Evolutionary conservation across 2,797 vertebrate genomes (phyloP).

Genomic region (Myotis myotis): DNA sequence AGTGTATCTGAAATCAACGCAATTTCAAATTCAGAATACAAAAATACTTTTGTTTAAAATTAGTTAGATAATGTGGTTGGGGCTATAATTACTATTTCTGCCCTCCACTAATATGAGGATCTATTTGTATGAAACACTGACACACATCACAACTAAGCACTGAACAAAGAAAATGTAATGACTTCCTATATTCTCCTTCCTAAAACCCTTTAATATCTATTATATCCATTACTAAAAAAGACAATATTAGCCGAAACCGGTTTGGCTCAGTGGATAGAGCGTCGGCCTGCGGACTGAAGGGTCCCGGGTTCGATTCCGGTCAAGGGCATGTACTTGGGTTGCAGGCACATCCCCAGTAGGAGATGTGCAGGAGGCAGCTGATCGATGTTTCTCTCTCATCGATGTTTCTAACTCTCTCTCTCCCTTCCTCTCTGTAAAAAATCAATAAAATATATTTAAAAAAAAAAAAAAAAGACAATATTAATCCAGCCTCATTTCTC

Average conservation of each 20-base stretch:
- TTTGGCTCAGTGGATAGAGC: no score
- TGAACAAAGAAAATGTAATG: background rate
- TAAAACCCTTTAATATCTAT: background rate
- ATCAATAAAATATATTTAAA: no score
- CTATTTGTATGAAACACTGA: constrained; percentile 8
- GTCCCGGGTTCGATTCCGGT: no score
- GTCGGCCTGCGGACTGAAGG: no score
- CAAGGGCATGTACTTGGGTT: no score
- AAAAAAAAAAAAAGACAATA: constrained; percentile 10
- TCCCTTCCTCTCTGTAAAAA: no score
- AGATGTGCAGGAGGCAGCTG: no score
- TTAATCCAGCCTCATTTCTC: background rate
- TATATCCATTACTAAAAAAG: background rate
- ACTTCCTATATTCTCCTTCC: background rate
- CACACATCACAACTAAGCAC: background rate
- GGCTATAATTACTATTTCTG: constrained; percentile 23
- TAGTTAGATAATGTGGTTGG: background rate
- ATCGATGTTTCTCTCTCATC: no score
- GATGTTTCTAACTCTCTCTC: no score
- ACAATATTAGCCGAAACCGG: no score
- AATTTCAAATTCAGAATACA: constrained; percentile 21
- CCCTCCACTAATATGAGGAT: background rate
- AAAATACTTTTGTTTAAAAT: constrained; percentile 29
- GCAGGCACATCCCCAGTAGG: no score
- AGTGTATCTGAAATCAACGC: background rate